A percentile compares a stretch with the other conserved stretches of the same genome.
Evolutionary conservation across 2,113 vertebrate species (phyloP).

Genomic region (Pluvianellus socialis): DNA sequence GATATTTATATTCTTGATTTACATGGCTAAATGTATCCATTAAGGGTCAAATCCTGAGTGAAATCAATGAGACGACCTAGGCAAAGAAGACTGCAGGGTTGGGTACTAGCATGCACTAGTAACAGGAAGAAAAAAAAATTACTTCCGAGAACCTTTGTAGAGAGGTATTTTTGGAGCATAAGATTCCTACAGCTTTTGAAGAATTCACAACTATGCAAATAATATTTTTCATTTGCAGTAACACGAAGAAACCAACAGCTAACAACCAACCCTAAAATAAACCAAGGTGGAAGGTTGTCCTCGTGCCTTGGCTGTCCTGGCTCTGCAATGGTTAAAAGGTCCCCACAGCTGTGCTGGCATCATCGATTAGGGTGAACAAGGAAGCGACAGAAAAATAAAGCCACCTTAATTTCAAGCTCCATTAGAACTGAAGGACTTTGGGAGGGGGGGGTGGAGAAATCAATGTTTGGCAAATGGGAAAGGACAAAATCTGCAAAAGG

Average conservation of each 20-base stretch:
- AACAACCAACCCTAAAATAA: neutral
- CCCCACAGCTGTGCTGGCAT: constrained; percentile 51
- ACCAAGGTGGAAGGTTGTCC: neutral
- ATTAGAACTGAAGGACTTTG: constrained; percentile 67
- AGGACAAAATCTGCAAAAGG: constrained; percentile 51
- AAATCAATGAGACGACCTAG: neutral
- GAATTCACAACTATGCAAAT: neutral
- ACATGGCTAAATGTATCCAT: neutral
- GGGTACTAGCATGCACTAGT: neutral
- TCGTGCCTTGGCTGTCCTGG: neutral
- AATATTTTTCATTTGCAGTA: neutral
- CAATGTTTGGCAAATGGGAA: constrained; percentile 65
- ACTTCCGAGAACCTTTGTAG: neutral
- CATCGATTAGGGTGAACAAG: constrained; percentile 57
- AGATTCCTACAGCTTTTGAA: neutral
- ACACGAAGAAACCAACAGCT: neutral
- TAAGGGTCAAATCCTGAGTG: neutral
- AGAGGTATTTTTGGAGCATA: neutral
- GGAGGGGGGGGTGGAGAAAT: constrained; percentile 16
- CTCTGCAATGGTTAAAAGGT: constrained; percentile 49
- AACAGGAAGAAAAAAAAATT: accelerated
- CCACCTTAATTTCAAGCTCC: constrained; percentile 71
- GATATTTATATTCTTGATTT: constrained; percentile 3
- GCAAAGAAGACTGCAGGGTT: neutral
- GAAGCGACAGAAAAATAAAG: constrained; percentile 51